Percentiles rank a stretch among this genome's conserved stretches.
Conservation (phyloP, 1,140 invertebrate species). For the Medauroidea extradentata region DNA sequence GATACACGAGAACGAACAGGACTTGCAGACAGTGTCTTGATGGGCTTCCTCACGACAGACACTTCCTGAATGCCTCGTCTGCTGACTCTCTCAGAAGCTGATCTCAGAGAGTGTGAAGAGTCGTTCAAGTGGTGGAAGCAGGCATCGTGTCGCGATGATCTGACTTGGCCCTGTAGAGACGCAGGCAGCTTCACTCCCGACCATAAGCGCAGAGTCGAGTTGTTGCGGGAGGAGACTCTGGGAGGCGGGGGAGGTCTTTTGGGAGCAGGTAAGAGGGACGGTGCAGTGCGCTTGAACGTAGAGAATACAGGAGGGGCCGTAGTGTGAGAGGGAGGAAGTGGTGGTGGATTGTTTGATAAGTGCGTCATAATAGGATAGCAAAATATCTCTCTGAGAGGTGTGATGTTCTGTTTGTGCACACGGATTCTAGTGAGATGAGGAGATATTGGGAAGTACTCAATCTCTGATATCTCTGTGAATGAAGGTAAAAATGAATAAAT, state of each 20-base stretch:
- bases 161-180: too few relatives aligned
- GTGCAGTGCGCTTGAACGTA: constrained; percentile 48
- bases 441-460: constrained; percentile 78
- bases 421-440: constrained; percentile 72
- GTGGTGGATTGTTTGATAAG: constrained; percentile 25
- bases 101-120: constrained; percentile 40
- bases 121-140: constrained; percentile 49
- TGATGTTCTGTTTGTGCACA: constrained; percentile 57
- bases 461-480: neutral
- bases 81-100: too few relatives aligned
- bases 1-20: neutral
- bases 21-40: too few relatives aligned
- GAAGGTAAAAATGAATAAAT: too few relatives aligned
- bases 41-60: too few relatives aligned
- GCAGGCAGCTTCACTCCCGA: constrained; percentile 45
- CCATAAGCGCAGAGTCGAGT: constrained; percentile 61
- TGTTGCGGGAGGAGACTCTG: constrained; percentile 67
- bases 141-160: constrained; percentile 49
- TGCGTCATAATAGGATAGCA: constrained; percentile 52
- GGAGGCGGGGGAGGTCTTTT: constrained; percentile 3
- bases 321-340: constrained; percentile 43
- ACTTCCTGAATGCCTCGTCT: too few relatives aligned
- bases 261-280: constrained; percentile 41
- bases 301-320: constrained; percentile 41
- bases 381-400: constrained; percentile 48